These are phyloP conservation scores for Galeruca laticollis DNA, from an alignment of 2,888 invertebrate species.

Conservation along the genomic window DNA sequence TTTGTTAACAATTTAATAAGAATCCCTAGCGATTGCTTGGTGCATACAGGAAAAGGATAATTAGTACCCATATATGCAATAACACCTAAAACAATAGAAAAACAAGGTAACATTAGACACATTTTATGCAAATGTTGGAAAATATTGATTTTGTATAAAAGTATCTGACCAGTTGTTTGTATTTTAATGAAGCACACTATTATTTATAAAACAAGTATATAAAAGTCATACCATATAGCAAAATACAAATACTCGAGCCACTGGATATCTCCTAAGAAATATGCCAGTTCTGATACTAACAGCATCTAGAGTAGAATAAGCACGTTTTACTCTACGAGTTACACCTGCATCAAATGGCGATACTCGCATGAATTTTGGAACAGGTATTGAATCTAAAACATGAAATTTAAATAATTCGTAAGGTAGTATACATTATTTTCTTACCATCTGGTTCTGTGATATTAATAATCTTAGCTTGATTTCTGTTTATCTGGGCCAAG, in stretches of 20 bases:
- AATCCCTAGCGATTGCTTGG: conserved; percentile 54
- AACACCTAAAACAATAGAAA: conserved; percentile 71
- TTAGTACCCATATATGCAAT: conserved; percentile 85
- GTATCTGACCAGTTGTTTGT: no score
- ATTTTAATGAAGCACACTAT: no score
- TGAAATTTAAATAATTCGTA: background rate
- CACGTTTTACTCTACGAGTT: conserved; percentile 80
- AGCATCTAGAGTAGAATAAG: conserved; percentile 81
- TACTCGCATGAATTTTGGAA: conserved; percentile 79
- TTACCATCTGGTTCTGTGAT: conserved; percentile 74
- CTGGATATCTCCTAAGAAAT: conserved; percentile 84
- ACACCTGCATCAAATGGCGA: conserved; percentile 83
- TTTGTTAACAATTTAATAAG: conserved; percentile 16
- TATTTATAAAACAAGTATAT: conserved; percentile 6
- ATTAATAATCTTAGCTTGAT: conserved; percentile 69
- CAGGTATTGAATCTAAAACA: conserved; percentile 72
- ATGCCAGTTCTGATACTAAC: conserved; percentile 84
- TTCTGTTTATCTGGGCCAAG: conserved; percentile 69
- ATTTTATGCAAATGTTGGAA: conserved; percentile 22
- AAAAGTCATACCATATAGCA: conserved; percentile 78
- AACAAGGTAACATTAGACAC: conserved; percentile 20
- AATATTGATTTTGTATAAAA: conserved; percentile 32
- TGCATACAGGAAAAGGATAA: conserved; percentile 79
- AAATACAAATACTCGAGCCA: conserved; percentile 85
- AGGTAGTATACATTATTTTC: background rate